Percentiles rank a stretch among this genome's conserved stretches.
Conservation (phyloP, 2,113 vertebrate species). For the Ondatra zibethicus region DNA sequence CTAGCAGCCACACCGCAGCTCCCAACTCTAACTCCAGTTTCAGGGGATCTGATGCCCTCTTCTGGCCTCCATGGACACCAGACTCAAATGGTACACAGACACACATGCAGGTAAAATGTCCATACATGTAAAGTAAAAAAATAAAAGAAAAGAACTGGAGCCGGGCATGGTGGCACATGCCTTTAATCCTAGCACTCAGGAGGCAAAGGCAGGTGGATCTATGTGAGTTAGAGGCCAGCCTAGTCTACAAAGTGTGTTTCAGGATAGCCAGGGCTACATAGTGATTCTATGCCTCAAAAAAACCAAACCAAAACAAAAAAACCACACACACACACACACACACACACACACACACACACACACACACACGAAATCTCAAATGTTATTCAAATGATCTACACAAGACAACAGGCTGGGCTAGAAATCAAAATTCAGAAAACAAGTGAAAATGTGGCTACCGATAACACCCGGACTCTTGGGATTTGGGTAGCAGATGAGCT, state of each 20-base stretch:
- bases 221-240: background rate
- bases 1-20: background rate
- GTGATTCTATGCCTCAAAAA: background rate
- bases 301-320: background rate
- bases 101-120: background rate
- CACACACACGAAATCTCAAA: background rate
- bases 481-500: slow-evolving; percentile 45
- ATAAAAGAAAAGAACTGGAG: background rate
- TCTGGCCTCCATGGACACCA: background rate
- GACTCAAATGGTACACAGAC: background rate
- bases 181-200: background rate
- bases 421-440: slow-evolving; percentile 63
- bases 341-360: too few species aligned
- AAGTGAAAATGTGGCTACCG: slow-evolving; percentile 47
- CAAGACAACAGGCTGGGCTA: slow-evolving; percentile 20
- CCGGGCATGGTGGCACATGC: accelerated
- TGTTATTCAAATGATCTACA: slow-evolving; percentile 45
- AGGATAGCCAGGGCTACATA: background rate
- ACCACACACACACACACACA: accelerated
- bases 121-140: background rate
- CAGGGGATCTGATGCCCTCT: background rate
- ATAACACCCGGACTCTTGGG: slow-evolving; percentile 37
- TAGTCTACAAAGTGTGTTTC: background rate
- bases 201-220: background rate
- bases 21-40: background rate